Evolutionary conservation across 2,888 invertebrate species (phyloP), one percentile per base, ranked within the genome.

Genomic region (Volucella bombylans): DNA sequence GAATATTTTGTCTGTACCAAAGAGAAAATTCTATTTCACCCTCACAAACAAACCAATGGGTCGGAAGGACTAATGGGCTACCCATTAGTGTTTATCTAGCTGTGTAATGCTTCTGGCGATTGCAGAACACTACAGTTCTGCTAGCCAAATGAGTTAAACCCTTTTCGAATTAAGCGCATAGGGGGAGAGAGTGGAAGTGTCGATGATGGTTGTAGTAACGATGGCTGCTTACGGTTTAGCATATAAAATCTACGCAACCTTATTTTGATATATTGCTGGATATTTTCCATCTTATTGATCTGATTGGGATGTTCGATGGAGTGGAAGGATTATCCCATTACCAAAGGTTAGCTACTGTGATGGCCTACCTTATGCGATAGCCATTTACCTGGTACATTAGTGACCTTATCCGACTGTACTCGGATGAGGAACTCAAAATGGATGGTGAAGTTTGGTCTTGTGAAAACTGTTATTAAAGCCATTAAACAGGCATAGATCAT

Each of bases 221-320:
- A 10, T 67, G 49, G 45, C 11, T 45, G 67, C 39, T 50, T 68
- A 39, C 47, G 50, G 31, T 61, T 47, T 10, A 64, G 14, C 62
- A 52, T 64, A 68, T 64, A 62, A 64, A 73, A 68, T 69, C 64
- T 73, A 67, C 79, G 62, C 67, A 78, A 57, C 89, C 88, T 89
- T 89, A 89, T 90, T 90, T 90, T 90, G 90, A 90, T 90, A 90
- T 90, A 90, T 90, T 88, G 88, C 88, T 88, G 89, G 89, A 89
- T 89, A 90, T 90, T 90, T 90, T 90, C 90, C 90, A 90, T 89
- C 89, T 89, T 90, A 90, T 90, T 90, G 91, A 90, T 88, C 90
- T 89, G 90, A 89, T 90, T 89, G 89, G 88, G 87, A 61, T 69
- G 69, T 38, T 67, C 52, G 64, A 59, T 69, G 69, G 69, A 43